A percentile compares a stretch with the other conserved stretches of the same genome.
Evolutionary conservation across 2,113 vertebrate species (phyloP).

Genomic region (Pterocles burchelli): DNA sequence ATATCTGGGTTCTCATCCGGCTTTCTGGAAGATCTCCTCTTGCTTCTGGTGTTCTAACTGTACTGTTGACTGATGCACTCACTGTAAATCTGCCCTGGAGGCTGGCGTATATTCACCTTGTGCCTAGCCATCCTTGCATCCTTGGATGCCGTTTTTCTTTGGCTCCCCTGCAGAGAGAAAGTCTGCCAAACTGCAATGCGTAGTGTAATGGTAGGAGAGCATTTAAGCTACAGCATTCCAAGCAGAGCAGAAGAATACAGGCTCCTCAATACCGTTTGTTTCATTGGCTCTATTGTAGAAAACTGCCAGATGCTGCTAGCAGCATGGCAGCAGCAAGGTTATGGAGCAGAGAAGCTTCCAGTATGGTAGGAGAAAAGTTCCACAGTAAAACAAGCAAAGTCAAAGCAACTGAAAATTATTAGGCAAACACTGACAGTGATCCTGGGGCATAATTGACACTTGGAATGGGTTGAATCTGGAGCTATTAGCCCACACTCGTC

Average conservation of each 20-base stretch:
- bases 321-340: neutral
- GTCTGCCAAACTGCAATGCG: neutral
- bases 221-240: neutral
- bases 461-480: neutral
- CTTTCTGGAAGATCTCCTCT: neutral
- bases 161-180: neutral
- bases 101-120: neutral
- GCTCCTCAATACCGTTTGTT: neutral
- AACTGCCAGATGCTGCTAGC: neutral
- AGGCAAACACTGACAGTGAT: neutral
- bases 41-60: neutral
- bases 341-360: neutral
- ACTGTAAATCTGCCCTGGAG: neutral
- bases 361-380: neutral
- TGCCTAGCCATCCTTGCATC: neutral
- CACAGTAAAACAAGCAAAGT: neutral
- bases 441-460: neutral
- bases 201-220: neutral
- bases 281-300: neutral
- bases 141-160: neutral
- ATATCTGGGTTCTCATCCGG: slow-evolving; percentile 18
- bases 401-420: neutral
- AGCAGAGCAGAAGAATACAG: neutral
- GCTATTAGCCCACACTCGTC: neutral
- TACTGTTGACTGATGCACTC: neutral